These are phyloP conservation scores for Pyxicephalus adspersus DNA, from an alignment of 2,113 vertebrate species.

Conservation along the genomic window DNA sequence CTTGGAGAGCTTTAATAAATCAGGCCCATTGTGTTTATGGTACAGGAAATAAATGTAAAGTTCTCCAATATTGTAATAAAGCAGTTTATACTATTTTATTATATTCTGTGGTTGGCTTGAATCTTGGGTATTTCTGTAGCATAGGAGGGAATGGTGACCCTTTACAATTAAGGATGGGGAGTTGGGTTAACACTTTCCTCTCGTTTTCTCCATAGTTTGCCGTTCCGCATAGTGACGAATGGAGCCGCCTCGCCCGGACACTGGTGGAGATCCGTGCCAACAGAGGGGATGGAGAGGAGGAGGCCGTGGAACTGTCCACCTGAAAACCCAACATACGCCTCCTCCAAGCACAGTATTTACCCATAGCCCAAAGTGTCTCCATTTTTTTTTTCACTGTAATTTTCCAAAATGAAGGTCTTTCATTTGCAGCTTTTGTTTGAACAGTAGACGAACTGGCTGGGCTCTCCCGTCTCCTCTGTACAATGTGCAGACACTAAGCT, in stretches of 20 bases:
- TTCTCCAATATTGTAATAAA: too few relatives aligned
- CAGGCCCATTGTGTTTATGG: too few relatives aligned
- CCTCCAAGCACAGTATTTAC: constrained; percentile 40
- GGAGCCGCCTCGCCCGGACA: constrained; percentile 89
- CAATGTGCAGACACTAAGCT: constrained; percentile 30
- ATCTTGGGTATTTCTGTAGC: too few relatives aligned
- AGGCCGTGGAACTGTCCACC: constrained; percentile 85
- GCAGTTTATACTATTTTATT: too few relatives aligned
- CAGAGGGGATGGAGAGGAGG: constrained; percentile 90
- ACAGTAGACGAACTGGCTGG: background rate
- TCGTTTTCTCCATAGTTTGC: constrained; percentile 78
- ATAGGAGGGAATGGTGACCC: too few relatives aligned
- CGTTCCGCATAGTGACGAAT: constrained; percentile 88
- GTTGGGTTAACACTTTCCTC: background rate
- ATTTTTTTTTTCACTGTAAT: constrained; percentile 59
- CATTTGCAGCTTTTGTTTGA: constrained; percentile 18
- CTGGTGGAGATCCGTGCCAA: constrained; percentile 95
- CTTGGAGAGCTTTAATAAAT: too few relatives aligned
- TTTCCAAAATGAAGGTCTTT: constrained; percentile 32
- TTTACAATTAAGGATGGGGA: too few relatives aligned
- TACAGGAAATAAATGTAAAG: too few relatives aligned
- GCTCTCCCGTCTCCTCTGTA: background rate
- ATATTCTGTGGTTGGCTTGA: too few relatives aligned
- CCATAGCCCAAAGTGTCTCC: constrained; percentile 44
- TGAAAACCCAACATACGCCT: constrained; percentile 60